Base-by-base conservation (phyloP, 2,797 vertebrate genomes). In the Buceros bicornis region DNA sequence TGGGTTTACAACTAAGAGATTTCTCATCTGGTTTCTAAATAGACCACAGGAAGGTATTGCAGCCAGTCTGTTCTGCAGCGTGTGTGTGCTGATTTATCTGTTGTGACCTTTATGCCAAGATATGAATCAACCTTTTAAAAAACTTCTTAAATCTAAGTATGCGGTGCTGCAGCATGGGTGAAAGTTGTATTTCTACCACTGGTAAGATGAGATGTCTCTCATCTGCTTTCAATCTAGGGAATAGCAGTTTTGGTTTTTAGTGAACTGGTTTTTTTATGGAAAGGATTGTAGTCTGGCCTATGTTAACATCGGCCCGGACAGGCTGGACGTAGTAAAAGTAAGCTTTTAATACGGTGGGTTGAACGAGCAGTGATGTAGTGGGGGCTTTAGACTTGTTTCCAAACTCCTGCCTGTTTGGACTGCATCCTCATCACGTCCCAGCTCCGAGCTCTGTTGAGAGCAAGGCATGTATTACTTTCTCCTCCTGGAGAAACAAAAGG, bases 51-150 rank as follows among this genome's bases (percentile, higher is more conserved):
- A 79, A 58, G 58, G 42, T 81, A 92, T 95, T 86, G 14, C 61
- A 87, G 50, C 37, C 57, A 12, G 0, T 56, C 29, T 37, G n/a
- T 82, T 84, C 31, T 76, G 40, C 43, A 91, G 77, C 8, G 0
- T 20, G 25, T 51, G 19, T 5, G 2, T 78, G 61, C 56, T 51
- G 10, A 5, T 82, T 74, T 87, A 20, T 76, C 57, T 86, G 20
- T 85, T 84, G 35, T 43, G 73, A 82, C 21, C 81, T 64, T 95
- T 77, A 57, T 25, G 82, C 18, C 25, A 50, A 82, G 62, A 57
- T 37, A 57, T 2, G 8, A 48, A 48, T 82, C 67, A 73, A 3
- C 31, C 17, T 86, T 87, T 84, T 53, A 89, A 84, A 57, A 11
- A 66, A 9, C 22, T 11, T 58, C 89, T 77, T 61, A 12, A 69